Evolutionary conservation across 2,113 vertebrate genomes (phyloP), one percentile per base, ranked within the genome.

Genomic region (Erpornis zantholeuca): DNA sequence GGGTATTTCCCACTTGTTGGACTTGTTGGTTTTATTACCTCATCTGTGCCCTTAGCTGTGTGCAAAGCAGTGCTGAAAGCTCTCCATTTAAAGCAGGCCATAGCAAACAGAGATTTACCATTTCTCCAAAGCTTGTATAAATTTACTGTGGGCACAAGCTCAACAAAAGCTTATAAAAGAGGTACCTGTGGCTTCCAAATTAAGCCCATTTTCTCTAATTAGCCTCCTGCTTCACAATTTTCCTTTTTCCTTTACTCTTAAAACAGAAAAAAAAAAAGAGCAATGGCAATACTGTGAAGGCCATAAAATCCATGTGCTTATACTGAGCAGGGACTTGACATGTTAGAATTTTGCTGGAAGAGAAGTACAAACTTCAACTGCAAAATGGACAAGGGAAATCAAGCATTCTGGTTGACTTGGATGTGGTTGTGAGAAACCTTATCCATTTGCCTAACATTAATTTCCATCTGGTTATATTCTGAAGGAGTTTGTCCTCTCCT

Each of bases 131-230:
- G 90, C 88, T 91, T 82, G 76, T 97, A 95, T 94, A 97, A 97
- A 96, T 91, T 91, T 83, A 83, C 53, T 82, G 88, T 76, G 81
- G 94, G 94, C 95, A 96, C 94, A 70, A 96, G 40, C 91, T 97
- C 96, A 98, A 95, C 71, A 94, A 97, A 96, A 96, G 60, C 97
- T 96, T 95, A 87, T 96, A 93, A 97, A 98, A 96, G 71, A 87
- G 95, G 86, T 96, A 98, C 97, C 97, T 95, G 94, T 95, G 92
- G 81, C 92, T 97, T 96, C 91, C 84, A 97, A 94, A 97, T 97
- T 97, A 98, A 97, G 88, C 72, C 89, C 7, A 38, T 97, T 97
- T 97, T 94, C 84, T 95, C 45, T 97, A 97, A 98, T 98, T 97
- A 98, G 92, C n/a, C 76, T 88, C 65, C 90, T 93, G 96, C 97